phyloP scores from a whole-genome alignment of 2,888 invertebrate species.

The Danaus chrysippus region DNA sequence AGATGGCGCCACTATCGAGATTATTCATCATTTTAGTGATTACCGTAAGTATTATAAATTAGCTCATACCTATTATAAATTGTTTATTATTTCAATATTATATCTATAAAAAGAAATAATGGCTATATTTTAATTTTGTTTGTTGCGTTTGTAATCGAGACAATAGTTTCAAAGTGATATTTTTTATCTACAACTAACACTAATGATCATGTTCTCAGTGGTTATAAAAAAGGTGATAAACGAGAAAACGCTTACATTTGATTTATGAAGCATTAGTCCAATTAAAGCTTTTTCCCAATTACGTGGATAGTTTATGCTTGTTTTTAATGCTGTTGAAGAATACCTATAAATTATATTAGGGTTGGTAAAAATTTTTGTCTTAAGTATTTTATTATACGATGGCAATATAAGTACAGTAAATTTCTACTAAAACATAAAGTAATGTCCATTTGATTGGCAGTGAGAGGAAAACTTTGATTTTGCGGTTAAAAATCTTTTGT shows the following conservation, averaged over 20 bases:
- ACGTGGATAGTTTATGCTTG: slow-evolving; percentile 38
- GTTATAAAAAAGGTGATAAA: slow-evolving; percentile 12
- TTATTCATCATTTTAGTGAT: slow-evolving; percentile 25
- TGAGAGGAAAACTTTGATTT: too few species aligned
- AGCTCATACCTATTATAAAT: too few species aligned
- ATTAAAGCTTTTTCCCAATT: slow-evolving; percentile 61
- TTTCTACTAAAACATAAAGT: too few species aligned
- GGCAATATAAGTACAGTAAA: too few species aligned
- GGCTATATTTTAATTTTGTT: too few species aligned
- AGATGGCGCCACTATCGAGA: slow-evolving; percentile 20
- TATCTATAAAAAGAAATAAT: neutral
- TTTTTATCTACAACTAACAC: neutral
- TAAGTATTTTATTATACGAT: too few species aligned
- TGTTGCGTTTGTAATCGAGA: too few species aligned
- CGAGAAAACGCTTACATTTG: neutral
- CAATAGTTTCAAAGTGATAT: neutral
- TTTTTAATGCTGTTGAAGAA: slow-evolving; percentile 7
- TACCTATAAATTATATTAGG: neutral
- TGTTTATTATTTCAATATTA: neutral
- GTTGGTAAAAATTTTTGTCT: too few species aligned
- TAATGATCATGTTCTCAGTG: slow-evolving; percentile 2
- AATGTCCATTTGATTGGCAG: too few species aligned
- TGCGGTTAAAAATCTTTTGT: too few species aligned
- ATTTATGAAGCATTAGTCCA: slow-evolving; percentile 56
- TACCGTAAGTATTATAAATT: slow-evolving; percentile 45